Evolutionary conservation across 2,888 invertebrate species (phyloP), one percentile per base, ranked within the genome.

Genomic region (Epirrhoe alternata): DNA sequence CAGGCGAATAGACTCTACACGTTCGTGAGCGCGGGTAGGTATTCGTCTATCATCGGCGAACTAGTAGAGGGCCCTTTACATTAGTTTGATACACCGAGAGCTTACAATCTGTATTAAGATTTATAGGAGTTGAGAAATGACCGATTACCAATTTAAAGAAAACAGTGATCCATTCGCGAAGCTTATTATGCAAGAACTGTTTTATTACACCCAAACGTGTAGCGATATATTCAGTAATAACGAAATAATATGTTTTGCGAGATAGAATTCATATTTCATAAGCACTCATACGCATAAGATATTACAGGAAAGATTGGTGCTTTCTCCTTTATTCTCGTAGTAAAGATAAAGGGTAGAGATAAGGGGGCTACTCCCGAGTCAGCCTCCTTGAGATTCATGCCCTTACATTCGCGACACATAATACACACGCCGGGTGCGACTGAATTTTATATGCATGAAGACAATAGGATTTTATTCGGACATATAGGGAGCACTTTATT

Each of bases 191-290:
- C 83, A 84, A 85, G 84, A 82, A 78, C 78, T 78, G 75, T 80
- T 79, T 78, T 81, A 79, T 51, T 59, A 84, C 81, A 81, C 82
- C 73, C 80, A 79, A 85, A 86, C 84, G 85, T 85, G 86, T 87
- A 86, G 84, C 87, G 86, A 89, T 90, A 88, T 87, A 87, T 87
- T 86, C 79, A 84, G 89, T 86, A 90, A 90, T 90, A 92, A 90
- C 88, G 86, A 85, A 90, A 90, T 91, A 92, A 90, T 89, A 91
- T 88, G 89, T 89, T 89, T 89, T 86, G 85, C 80, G 83, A 90
- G 86, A 91, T 88, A 87, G 88, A 89, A 90, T 92, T 90, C 90
- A 92, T 92, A 91, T 92, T 91, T 92, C 90, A 91, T 89, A 89
- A 89, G 88, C 87, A 89, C 87, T 87, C 88, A 83, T 87, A 87